Percentiles rank a stretch among this genome's conserved stretches.
These are phyloP conservation scores for Perodicticus potto DNA, from an alignment of 2,797 vertebrate genomes.

Conservation along the genomic window DNA sequence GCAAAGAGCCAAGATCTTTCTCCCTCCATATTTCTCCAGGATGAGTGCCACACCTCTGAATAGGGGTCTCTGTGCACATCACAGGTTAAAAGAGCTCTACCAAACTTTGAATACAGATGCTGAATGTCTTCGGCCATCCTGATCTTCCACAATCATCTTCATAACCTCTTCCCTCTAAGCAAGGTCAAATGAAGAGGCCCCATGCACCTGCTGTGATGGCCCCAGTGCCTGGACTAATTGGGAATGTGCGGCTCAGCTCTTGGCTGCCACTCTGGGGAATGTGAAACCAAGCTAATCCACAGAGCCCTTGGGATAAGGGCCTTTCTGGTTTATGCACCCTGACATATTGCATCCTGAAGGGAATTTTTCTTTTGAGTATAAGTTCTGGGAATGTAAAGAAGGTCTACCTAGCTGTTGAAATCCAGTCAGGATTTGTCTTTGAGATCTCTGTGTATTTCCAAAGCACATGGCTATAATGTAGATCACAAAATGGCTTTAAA, in stretches of 20 bases:
- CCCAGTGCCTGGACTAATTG: neutral
- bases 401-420: neutral
- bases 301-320: neutral
- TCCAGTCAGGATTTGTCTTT: neutral
- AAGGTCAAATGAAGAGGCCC: neutral
- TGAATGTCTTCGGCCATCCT: neutral
- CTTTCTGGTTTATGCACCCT: neutral
- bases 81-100: neutral
- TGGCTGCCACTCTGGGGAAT: neutral
- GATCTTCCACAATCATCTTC: neutral
- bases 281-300: slow-evolving; percentile 34
- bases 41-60: neutral
- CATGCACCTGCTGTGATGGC: neutral
- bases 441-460: neutral
- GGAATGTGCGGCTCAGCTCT: slow-evolving; percentile 21
- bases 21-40: neutral
- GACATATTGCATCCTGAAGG: neutral
- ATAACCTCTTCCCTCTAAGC: neutral
- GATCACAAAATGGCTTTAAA: slow-evolving; percentile 47
- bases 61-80: neutral
- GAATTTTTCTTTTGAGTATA: slow-evolving; percentile 25
- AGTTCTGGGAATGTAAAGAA: slow-evolving; percentile 42
- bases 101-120: neutral
- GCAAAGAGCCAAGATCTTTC: neutral
- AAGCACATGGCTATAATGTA: slow-evolving; percentile 51